These are phyloP conservation scores for Macquaria ambigua DNA, from an alignment of 2,113 vertebrate genomes.

Conservation along the genomic window DNA sequence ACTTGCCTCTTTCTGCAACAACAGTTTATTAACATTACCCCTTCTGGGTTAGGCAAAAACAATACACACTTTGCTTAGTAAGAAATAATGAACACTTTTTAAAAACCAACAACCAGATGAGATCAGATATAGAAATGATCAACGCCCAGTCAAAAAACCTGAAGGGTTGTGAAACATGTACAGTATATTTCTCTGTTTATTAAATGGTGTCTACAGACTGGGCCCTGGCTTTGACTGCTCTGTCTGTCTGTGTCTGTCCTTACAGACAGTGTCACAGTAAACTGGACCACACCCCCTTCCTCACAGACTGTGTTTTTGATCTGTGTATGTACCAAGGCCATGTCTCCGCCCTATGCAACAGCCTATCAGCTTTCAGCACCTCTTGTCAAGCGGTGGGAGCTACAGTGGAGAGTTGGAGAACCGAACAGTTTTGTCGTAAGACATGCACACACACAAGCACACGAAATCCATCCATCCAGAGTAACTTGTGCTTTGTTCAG, in stretches of 20 bases:
- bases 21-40: too few relatives aligned
- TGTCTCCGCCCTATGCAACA: slow-evolving; percentile 30
- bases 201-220: too few relatives aligned
- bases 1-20: too few relatives aligned
- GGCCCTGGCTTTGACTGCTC: too few relatives aligned
- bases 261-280: slow-evolving; percentile 42
- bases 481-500: neutral
- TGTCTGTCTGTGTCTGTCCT: neutral
- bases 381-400: slow-evolving; percentile 37
- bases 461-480: neutral
- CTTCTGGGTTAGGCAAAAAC: too few relatives aligned
- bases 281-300: slow-evolving; percentile 22
- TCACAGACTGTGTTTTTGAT: slow-evolving; percentile 44
- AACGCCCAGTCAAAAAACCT: too few relatives aligned
- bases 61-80: too few relatives aligned
- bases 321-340: slow-evolving; percentile 47
- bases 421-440: slow-evolving; percentile 34
- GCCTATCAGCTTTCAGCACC: slow-evolving; percentile 41
- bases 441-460: neutral
- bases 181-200: too few relatives aligned
- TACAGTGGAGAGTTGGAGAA: slow-evolving; percentile 34
- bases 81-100: too few relatives aligned
- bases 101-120: too few relatives aligned
- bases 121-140: too few relatives aligned
- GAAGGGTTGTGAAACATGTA: too few relatives aligned